Evolutionary conservation across 2,797 vertebrate genomes (phyloP), one percentile per base, ranked within the genome.

Genomic region (Pseudochirops cupreus): DNA sequence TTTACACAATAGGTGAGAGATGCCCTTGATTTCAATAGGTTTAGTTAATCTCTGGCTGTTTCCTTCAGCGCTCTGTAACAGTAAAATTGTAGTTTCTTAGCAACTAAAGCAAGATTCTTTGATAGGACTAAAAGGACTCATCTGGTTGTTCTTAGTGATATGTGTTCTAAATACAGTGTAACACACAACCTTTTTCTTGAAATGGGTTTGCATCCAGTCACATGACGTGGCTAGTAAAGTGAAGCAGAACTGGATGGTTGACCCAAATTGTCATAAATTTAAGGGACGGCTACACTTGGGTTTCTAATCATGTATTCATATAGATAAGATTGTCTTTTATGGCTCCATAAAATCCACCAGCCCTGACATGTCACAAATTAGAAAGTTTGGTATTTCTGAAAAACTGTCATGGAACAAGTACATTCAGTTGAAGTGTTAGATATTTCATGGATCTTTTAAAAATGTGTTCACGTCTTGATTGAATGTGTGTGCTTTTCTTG

Each of bases 1-100:
- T 97, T 95, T 96, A 91, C 82, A 56, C 56, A 93, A 21, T 87
- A 93, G 54, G 59, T 96, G 57, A 93, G 91, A 96, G 46, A 89
- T 95, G 93, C 62, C 97, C 90, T 93, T 95, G 90, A 96, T 98
- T 91, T 96, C 93, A 95, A 91, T 67, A 93, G 95, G 94, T 97
- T 97, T 97, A 97, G 97, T 98, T 9, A 97, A 96, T 96, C 94
- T 92, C 96, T 91, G 97, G 93, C 94, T 95, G 33, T 97, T 97
- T 97, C 93, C 94, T 96, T 95, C 97, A 95, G 87, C 97, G 94
- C 97, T 98, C 98, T 98, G 97, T 98, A 98, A 98, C 94, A 93
- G 94, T 96, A 92, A 97, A 98, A 50, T 97, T 98, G 91, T 98
- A 97, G 98, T 98, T 98, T 97, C 98, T 98, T 98, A 98, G 98